Evolutionary conservation across 1,140 invertebrate species (phyloP), one percentile per base, ranked within the genome.

Genomic region (Penaeus japonicus): DNA sequence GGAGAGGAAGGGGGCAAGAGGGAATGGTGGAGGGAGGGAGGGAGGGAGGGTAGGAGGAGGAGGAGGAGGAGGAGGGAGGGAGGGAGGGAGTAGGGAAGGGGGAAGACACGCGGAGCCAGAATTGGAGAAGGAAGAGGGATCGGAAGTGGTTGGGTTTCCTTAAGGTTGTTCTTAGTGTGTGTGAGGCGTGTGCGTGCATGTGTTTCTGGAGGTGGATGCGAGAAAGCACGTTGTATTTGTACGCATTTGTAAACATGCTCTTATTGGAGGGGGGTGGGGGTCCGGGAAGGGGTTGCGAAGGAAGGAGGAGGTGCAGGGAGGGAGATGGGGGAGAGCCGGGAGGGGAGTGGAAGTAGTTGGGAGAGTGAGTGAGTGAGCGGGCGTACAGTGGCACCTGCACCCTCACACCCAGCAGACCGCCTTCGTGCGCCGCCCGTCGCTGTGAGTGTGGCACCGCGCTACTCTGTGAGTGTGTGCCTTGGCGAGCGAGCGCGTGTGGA

Each of bases 321-420:
- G 59, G 83, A 24, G 32, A 27, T 18, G n/a, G 54, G 35, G 65
- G 62, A 47, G 83, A 5, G 62, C 3, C 22, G 35, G 22, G 39
- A 47, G 22, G 83, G 62, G 62, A 47, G 39, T 32, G 47, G 47
- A 47, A 70, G 30, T 39, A n/a, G 81, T 27, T 20, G 79, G 79
- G 79, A 55, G 81, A 57, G 27, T 75, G 83, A 84, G 83, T 84
- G 83, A 84, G 83, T 84, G 82, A 84, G 83, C 47, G 83, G 83
- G 65, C 39, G 83, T 84, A 84, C 65, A 84, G 83, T 75, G 83
- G 83, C 83, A 75, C 83, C 83, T 75, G 65, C 83, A 84, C 83
- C 83, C 83, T 54, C 39, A 73, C 53, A 54, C n/a, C 83, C 83
- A 55, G 65, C 83, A 84, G 83, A 75, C 83, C 65, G 20, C 65